Percentiles rank a stretch among this genome's conserved stretches.
These are phyloP conservation scores for Patella depressa DNA, from an alignment of 2,888 invertebrate species.

Conservation along the genomic window DNA sequence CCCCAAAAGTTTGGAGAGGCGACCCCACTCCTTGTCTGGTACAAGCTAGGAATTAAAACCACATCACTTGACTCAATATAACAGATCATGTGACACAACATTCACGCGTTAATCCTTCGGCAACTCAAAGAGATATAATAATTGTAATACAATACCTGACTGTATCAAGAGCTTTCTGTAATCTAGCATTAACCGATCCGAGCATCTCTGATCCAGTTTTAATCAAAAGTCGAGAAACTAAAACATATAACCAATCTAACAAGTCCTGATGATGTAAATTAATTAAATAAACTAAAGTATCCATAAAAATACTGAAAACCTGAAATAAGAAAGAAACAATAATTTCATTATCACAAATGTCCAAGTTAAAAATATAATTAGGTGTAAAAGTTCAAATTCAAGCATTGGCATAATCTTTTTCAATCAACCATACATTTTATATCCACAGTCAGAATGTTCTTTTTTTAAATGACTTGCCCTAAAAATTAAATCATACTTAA, in stretches of 20 bases:
- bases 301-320: constrained; percentile 92
- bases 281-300: constrained; percentile 91
- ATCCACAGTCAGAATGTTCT: too few species aligned
- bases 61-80: too few species aligned
- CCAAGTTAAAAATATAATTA: neutral
- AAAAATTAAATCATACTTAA: too few species aligned
- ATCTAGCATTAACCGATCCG: constrained; percentile 91
- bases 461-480: too few species aligned
- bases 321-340: constrained; percentile 38
- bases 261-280: constrained; percentile 88
- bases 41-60: too few species aligned
- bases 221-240: constrained; percentile 88
- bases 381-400: neutral
- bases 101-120: too few species aligned
- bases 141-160: constrained; percentile 55
- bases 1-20: too few species aligned
- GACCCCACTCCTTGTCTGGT: too few species aligned
- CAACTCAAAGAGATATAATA: too few species aligned
- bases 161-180: constrained; percentile 73
- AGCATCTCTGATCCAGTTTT: constrained; percentile 93
- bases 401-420: neutral
- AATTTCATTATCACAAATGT: neutral
- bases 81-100: too few species aligned
- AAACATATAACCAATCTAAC: constrained; percentile 92
- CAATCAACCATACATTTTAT: neutral